Evolutionary conservation across 2,797 vertebrate species (phyloP).

Genomic region (Lacerta bilineata): DNA sequence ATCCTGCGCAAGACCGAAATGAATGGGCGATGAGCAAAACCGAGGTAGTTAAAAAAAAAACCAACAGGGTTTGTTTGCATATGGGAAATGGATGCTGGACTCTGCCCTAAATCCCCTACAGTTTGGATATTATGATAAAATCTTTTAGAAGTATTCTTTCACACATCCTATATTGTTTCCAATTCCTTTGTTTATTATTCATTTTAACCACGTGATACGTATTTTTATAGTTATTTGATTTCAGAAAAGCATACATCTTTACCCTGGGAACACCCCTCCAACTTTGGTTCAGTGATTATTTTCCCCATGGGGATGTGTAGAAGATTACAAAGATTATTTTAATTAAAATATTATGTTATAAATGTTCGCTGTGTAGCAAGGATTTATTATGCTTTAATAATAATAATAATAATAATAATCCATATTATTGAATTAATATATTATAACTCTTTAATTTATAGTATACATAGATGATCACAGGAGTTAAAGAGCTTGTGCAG

Average conservation of each 20-base stretch:
- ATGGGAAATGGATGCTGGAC: background rate
- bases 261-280: background rate
- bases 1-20: background rate
- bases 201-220: background rate
- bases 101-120: background rate
- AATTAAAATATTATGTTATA: slow-evolving; percentile 6
- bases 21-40: background rate
- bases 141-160: background rate
- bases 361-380: background rate
- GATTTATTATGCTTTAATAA: background rate
- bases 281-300: background rate
- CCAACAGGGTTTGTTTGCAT: background rate
- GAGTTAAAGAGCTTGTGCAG: background rate
- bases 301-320: background rate
- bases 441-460: background rate
- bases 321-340: background rate
- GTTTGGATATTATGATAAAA: too few relatives aligned
- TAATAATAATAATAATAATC: too few relatives aligned
- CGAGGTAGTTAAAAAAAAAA: background rate
- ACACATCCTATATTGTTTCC: background rate
- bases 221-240: background rate
- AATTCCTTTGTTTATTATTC: background rate
- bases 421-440: background rate
- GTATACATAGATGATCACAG: background rate
- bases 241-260: background rate